Percentiles rank a stretch among this genome's conserved stretches.
Conservation (phyloP, 2,888 invertebrate genomes). For the Synergus japonicus region DNA sequence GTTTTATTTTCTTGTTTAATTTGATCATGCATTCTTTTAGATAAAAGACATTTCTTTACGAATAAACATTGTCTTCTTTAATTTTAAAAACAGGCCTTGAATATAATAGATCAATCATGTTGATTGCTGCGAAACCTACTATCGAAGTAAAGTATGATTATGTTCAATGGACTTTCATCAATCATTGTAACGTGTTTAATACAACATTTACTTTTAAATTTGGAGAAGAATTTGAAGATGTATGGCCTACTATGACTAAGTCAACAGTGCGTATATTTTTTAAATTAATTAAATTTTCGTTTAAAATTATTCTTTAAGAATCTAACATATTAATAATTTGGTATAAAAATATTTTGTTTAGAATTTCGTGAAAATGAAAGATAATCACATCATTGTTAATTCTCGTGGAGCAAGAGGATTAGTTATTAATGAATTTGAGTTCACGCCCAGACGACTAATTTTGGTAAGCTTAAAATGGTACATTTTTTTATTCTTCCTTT, state of each 20-base stretch:
- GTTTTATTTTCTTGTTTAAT: not conserved
- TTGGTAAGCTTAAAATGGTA: constrained; percentile 63
- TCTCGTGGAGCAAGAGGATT: constrained; percentile 73
- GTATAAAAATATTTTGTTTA: constrained; percentile 70
- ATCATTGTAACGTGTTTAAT: constrained; percentile 80
- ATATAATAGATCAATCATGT: too few relatives aligned
- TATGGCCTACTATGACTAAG: constrained; percentile 77
- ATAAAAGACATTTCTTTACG: not conserved
- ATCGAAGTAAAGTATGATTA: constrained; percentile 81
- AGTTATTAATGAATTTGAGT: too few relatives aligned
- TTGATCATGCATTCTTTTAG: constrained; percentile 3
- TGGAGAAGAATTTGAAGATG: constrained; percentile 82
- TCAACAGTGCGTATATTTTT: constrained; percentile 61
- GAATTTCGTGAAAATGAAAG: constrained; percentile 80
- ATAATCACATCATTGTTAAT: constrained; percentile 78
- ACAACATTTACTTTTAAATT: constrained; percentile 80
- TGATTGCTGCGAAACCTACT: constrained; percentile 81
- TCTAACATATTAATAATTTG: not conserved
- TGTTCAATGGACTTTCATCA: constrained; percentile 81
- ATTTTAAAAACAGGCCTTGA: constrained; percentile 79
- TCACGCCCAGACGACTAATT: constrained; percentile 67
- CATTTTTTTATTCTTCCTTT: not conserved
- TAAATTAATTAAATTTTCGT: not conserved
- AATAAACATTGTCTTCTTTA: not conserved
- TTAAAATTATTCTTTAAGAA: not conserved